Base-by-base conservation (phyloP, 2,113 vertebrate species). In the Lagopus leucura region DNA sequence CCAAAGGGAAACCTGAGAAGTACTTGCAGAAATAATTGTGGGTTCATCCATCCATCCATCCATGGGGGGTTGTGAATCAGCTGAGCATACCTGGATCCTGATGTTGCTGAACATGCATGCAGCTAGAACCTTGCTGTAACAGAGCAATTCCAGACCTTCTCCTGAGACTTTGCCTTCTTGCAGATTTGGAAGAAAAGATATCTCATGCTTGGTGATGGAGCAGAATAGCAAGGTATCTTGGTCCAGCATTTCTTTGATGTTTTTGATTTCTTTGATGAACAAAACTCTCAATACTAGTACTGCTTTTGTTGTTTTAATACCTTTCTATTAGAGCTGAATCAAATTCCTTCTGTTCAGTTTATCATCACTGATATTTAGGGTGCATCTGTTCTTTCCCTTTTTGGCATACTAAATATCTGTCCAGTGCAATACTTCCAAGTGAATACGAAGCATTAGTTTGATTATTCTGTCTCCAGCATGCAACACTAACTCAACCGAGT, bases 11-110 rank as follows among this genome's bases (percentile, higher is more conserved):
- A 90, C 24, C 36, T 88, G 69, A 94, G 79, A 87, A n/a, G 52
- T 48, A 45, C 86, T 94, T 82, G n/a, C 57, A 95, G 73, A 95
- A 93, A 58, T 88, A 86, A 89, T 69, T 90, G 32, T 67, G 63
- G 73, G 48, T 13, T 91, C 27, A 77, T 43, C 42, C 71, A 67
- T 89, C 42, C 71, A 67, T 89, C 48, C 48, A 57, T 86, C 64
- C 36, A 13, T 1, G 0, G 73, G 86, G 40, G 7, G 8, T 5
- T 81, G 10, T 67, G 91, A 92, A 65, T 88, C 72, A 15, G 36
- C 36, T 27, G 22, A 43, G 47, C 47, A 42, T 22, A 92, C 43
- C 72, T 86, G 69, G 64, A 82, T 63, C 21, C 50, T 82, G 42
- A 34, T 90, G 27, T 18, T 91, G 42, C 50, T 90, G 69, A 73